A percentile compares a stretch with the other conserved stretches of the same genome.
Evolutionary conservation across 2,888 invertebrate genomes (phyloP).

Genomic region (Euclidia mi): DNA sequence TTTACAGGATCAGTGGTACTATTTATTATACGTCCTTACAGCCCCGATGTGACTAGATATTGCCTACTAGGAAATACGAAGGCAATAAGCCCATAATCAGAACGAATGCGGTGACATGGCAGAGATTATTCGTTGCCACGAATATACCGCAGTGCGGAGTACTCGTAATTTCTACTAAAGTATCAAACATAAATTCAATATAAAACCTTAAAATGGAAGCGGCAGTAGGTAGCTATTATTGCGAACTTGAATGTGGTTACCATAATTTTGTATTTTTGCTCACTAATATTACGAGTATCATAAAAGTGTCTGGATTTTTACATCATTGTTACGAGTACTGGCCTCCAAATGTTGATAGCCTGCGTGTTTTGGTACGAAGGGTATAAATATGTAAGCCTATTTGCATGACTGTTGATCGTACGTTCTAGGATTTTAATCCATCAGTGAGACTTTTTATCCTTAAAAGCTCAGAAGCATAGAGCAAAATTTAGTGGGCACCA

Average conservation of each 20-base stretch:
- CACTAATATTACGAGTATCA: conserved; percentile 49
- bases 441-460: too few relatives aligned
- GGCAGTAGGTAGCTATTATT: conserved; percentile 62
- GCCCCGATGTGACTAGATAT: conserved; percentile 47
- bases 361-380: too few relatives aligned
- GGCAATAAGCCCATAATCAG: conserved; percentile 72
- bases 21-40: conserved; percentile 35
- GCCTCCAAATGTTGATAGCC: too few relatives aligned
- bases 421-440: too few relatives aligned
- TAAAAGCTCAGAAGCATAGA: too few relatives aligned
- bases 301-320: conserved; percentile 38
- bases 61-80: conserved; percentile 45
- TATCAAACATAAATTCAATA: conserved; percentile 75
- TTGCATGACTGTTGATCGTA: too few relatives aligned
- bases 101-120: conserved; percentile 77
- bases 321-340: too few relatives aligned
- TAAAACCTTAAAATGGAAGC: conserved; percentile 69
- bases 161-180: conserved; percentile 73
- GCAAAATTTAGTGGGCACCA: too few relatives aligned
- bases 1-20: conserved; percentile 27
- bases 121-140: conserved; percentile 73
- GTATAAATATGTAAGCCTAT: too few relatives aligned
- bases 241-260: conserved; percentile 55
- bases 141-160: conserved; percentile 79
- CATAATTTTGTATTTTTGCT: conserved; percentile 57